These are phyloP conservation scores for Chrysolina haemoptera DNA, from an alignment of 2,888 invertebrate species.

Conservation along the genomic window DNA sequence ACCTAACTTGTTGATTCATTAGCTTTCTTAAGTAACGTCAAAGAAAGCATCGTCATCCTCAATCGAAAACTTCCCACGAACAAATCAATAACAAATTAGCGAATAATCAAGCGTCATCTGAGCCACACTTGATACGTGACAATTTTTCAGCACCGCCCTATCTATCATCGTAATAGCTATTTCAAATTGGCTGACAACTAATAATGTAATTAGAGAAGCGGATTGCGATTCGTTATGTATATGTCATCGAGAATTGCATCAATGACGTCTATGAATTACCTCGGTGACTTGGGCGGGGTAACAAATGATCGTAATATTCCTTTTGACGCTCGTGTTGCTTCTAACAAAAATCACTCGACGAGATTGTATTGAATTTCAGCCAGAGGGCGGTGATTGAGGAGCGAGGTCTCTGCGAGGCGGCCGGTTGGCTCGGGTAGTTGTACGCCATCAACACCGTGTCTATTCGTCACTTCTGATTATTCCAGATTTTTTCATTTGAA, in stretches of 20 bases:
- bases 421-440: too few species aligned
- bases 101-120: constrained; percentile 28
- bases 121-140: constrained; percentile 9
- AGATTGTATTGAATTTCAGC: constrained; percentile 32
- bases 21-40: too few species aligned
- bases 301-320: constrained; percentile 41
- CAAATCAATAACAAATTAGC: constrained; percentile 20
- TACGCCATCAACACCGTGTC: too few species aligned
- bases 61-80: neutral
- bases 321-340: constrained; percentile 35
- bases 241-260: constrained; percentile 50
- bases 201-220: constrained; percentile 50
- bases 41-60: neutral
- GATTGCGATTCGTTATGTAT: constrained; percentile 49
- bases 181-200: constrained; percentile 46
- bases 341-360: constrained; percentile 21
- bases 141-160: constrained; percentile 32
- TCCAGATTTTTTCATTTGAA: too few species aligned
- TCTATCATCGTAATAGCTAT: constrained; percentile 48
- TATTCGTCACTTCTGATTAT: too few species aligned
- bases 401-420: neutral
- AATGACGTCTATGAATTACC: constrained; percentile 48
- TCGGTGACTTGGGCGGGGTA: constrained; percentile 38
- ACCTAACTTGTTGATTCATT: too few species aligned
- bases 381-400: constrained; percentile 20